These are phyloP conservation scores for Semicossyphus pulcher DNA, from an alignment of 2,113 vertebrate species.

Conservation along the genomic window DNA sequence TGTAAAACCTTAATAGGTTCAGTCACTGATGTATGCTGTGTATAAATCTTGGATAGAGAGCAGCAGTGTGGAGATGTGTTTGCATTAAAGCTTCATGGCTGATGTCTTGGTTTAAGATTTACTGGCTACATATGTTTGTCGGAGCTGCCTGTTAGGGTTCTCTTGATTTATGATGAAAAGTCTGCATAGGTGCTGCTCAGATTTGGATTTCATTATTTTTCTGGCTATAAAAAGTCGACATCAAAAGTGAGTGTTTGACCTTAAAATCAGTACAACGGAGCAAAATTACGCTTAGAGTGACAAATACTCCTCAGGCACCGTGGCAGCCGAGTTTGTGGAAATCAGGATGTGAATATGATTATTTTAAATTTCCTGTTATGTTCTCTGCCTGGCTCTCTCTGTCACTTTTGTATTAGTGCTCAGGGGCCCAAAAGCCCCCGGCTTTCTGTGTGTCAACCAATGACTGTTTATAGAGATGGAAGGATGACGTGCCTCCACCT, in stretches of 20 bases:
- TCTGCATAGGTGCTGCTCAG: neutral
- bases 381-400: neutral
- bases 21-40: conserved; percentile 13
- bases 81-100: neutral
- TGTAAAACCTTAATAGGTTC: conserved; percentile 7
- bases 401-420: neutral
- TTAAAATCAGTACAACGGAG: neutral
- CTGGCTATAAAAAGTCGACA: neutral
- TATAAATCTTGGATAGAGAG: neutral
- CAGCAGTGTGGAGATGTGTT: neutral
- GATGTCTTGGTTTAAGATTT: neutral
- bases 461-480: too few relatives aligned
- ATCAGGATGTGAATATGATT: neutral
- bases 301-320: neutral
- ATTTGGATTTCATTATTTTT: neutral
- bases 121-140: neutral
- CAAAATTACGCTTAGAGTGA: neutral
- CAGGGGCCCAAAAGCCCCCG: neutral
- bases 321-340: neutral
- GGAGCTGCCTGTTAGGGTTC: neutral
- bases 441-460: neutral
- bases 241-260: neutral
- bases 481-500: too few relatives aligned
- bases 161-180: neutral
- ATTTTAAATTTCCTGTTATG: neutral